These are phyloP conservation scores for Clarias fuscus DNA, from an alignment of 2,797 vertebrate genomes.

Conservation along the genomic window DNA sequence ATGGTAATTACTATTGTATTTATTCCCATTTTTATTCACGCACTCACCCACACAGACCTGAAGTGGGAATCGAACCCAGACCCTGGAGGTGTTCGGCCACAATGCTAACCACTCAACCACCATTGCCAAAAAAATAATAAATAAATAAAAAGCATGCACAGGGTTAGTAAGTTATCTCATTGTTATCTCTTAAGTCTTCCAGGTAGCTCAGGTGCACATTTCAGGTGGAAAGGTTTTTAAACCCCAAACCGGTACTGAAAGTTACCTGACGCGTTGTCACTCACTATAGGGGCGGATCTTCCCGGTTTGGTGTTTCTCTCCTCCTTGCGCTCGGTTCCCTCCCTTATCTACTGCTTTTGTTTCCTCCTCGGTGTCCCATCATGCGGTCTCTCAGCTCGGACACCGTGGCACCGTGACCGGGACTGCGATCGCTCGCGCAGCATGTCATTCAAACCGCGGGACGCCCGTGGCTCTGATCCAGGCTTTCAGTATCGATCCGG, in stretches of 20 bases:
- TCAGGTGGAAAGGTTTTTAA: background rate
- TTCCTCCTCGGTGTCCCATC: conserved; percentile 37
- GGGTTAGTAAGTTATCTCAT: too few relatives aligned
- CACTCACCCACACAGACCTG: too few relatives aligned
- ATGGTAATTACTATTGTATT: too few relatives aligned
- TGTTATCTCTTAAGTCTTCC: background rate
- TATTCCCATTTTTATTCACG: too few relatives aligned
- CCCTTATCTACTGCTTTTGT: conserved; percentile 44
- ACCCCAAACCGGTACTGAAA: conserved; percentile 41
- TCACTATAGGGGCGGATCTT: conserved; percentile 62
- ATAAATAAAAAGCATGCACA: too few relatives aligned
- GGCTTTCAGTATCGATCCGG: conserved; percentile 51
- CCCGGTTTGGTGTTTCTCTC: conserved; percentile 38
- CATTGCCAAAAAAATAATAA: too few relatives aligned
- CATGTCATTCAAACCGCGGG: conserved; percentile 27
- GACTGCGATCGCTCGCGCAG: background rate
- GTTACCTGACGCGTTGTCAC: conserved; percentile 56
- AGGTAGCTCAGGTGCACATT: background rate
- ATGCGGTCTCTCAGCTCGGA: conserved; percentile 27
- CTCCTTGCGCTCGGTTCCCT: conserved; percentile 46
- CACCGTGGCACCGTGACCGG: background rate
- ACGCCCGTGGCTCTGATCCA: conserved; percentile 61
- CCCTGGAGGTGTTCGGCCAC: too few relatives aligned
- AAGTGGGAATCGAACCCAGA: too few relatives aligned
- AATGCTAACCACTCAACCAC: too few relatives aligned